A percentile compares a stretch with the other conserved stretches of the same genome.
Evolutionary conservation across 2,113 vertebrate genomes (phyloP).

Genomic region (Sorex fumeus): DNA sequence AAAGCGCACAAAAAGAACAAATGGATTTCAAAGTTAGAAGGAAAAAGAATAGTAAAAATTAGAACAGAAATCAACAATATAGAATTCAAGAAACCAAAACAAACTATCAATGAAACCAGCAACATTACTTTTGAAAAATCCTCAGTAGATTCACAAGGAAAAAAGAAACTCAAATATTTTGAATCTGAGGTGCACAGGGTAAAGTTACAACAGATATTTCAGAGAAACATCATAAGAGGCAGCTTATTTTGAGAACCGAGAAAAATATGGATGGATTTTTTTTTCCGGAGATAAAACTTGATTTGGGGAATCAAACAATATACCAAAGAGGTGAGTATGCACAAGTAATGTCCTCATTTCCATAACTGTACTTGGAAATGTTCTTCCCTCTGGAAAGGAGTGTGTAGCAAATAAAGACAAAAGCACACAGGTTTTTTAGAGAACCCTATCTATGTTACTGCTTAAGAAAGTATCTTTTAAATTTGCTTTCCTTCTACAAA

Average conservation of each 20-base stretch:
- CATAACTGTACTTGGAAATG: not conserved
- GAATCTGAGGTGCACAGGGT: not conserved
- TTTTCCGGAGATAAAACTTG: conserved; percentile 76
- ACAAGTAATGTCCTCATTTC: conserved; percentile 34
- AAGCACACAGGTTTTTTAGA: conserved; percentile 27
- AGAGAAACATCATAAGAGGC: no score
- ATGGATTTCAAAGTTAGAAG: no score
- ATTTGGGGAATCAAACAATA: conserved; percentile 78
- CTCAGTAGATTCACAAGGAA: no score
- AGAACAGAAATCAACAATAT: no score
- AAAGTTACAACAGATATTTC: no score
- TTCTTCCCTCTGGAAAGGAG: conserved; percentile 29
- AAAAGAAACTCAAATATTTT: not conserved
- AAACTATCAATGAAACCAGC: no score
- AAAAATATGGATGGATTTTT: no score
- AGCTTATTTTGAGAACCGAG: no score
- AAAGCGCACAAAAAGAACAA: no score
- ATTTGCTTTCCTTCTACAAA: conserved; percentile 11
- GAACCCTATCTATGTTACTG: not conserved
- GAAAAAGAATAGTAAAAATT: no score
- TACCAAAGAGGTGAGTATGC: conserved; percentile 56
- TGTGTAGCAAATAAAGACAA: conserved; percentile 27
- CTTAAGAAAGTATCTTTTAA: conserved; percentile 50
- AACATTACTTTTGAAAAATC: no score
- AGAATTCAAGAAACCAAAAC: no score